Evolutionary conservation across 2,797 vertebrate genomes (phyloP), one percentile per base, ranked within the genome.

Genomic region (Pristis pectinata): DNA sequence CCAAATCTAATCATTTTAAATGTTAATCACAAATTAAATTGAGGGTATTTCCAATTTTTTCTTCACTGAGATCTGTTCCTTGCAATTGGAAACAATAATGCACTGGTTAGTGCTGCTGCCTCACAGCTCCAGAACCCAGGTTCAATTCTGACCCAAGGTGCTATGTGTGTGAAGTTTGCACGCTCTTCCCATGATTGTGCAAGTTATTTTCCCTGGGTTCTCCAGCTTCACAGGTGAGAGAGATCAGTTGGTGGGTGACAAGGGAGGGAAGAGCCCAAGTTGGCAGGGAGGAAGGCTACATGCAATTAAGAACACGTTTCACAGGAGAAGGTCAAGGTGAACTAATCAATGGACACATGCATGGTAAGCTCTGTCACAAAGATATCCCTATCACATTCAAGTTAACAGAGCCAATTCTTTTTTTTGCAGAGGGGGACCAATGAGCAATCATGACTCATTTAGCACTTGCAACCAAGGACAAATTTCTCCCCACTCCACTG

Each of bases 1-100:
- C 30, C 83, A 87, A 87, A 59, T 87, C 59, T n/a, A 87, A 87
- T 87, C 59, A 56, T 59, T 59, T 34, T 61, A 87, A 87, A 61
- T 6, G 83, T 87, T 56, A 87, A 59, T 87, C 83, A 87, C 53
- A n/a, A 53, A 87, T 53, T 87, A 87, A 87, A 59, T 59, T 56
- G 49, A 56, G 56, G 53, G 27, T 59, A 87, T 34, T 87, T 87
- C 5, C 56, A 34, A 49, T 56, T 87, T n/a, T 87, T 34, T 56
- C 87, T 49, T 59, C 53, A 59, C 83, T 59, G 83, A 87, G 53
- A 11, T 59, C 83, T 87, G 27, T 34, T 87, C 83, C 83, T 53
- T 87, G 53, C 30, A n/a, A 59, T 30, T n/a, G 34, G 83, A 53
- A 83, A 83, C 53, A 87, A 34, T 49, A 15, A 9, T 7, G 61